Base-by-base conservation (phyloP, 1,140 invertebrate genomes). In the Arion vulgaris region DNA sequence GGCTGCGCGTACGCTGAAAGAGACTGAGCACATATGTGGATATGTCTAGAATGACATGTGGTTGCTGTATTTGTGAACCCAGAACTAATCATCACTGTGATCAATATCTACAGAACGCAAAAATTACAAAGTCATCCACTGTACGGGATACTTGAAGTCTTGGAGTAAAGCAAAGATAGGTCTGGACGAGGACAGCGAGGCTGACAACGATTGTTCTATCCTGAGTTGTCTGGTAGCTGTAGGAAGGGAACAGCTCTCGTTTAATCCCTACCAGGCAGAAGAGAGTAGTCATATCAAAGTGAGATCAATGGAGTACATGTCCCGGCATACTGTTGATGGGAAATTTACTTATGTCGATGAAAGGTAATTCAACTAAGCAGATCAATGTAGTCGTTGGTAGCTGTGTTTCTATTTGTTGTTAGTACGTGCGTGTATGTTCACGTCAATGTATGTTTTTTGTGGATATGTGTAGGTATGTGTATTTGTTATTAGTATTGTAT, bases 141-240 rank as follows among this genome's bases (percentile, higher is more conserved):
- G 96, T 89, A 97, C 96, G 57, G 97, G 97, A 0, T 98, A 98
- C 90, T 92, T 98, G 13, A 98, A 98, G 89, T 97, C 96, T 0
- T 98, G 96, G 97, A 94, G 95, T 7, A 95, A 96, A 11, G 94
- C 95, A 0, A 96, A 96, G 92, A 94, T 96, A 69, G 90, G 89
- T 69, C 77, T 91, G 95, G 81, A 95, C 95, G 85, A 95, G 95
- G 90, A 90, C 36, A 88, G 87, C 13, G 91, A 92, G 57, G 94
- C 92, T 1, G 95, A 96, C 26, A 94, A 92, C 38, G 96, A 96
- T 83, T 95, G 95, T 88, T 97, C 96, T 92, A 80, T 80, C 1
- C 89, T 97, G 74, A 97, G 96, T 23, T 98, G 97, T 93, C 93
- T 98, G 53, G 96, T 94, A 76, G 91, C 92, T 23, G 85, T 92